Evolutionary conservation across 1,140 invertebrate species (phyloP).

Genomic region (Meloidogyne floridensis): DNA sequence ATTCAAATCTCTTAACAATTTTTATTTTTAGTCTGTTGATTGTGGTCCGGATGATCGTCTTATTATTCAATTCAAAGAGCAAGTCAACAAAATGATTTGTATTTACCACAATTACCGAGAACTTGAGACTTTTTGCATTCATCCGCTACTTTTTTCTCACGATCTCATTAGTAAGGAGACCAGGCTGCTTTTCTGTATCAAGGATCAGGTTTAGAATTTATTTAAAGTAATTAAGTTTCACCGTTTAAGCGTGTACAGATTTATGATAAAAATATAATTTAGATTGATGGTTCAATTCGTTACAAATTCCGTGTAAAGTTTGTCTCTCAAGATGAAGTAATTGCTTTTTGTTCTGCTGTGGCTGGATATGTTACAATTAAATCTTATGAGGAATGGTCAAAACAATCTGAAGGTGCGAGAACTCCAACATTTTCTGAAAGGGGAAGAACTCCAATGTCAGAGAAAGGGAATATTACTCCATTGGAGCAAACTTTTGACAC

Average conservation of each 20-base stretch:
- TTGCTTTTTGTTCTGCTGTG: slow-evolving; percentile 12
- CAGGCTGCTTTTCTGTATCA: slow-evolving; percentile 14
- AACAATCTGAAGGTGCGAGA: background rate
- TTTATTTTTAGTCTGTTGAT: slow-evolving; percentile 3
- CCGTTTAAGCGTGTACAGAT: background rate
- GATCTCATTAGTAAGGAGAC: slow-evolving; percentile 20
- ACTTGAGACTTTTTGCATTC: slow-evolving; percentile 19
- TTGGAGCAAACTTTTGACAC: background rate
- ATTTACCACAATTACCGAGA: slow-evolving; percentile 19
- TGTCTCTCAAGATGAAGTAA: background rate
- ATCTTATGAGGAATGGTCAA: slow-evolving; percentile 24
- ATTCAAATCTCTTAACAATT: background rate
- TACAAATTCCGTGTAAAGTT: slow-evolving; percentile 21
- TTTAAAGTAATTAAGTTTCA: background rate
- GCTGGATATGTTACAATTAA: slow-evolving; percentile 21
- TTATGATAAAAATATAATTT: background rate
- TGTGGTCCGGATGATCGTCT: slow-evolving; percentile 17
- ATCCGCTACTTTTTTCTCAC: slow-evolving; percentile 17
- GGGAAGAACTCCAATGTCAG: slow-evolving; percentile 3
- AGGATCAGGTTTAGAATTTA: slow-evolving; percentile 22
- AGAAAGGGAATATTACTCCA: background rate
- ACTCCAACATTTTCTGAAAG: background rate
- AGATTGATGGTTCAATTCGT: slow-evolving; percentile 16
- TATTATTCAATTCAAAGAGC: slow-evolving; percentile 20
- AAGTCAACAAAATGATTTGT: slow-evolving; percentile 18